Percentiles rank a stretch among this genome's conserved stretches.
These are phyloP conservation scores for Melipona bicolor DNA, from an alignment of 2,888 invertebrate species.

Conservation along the genomic window DNA sequence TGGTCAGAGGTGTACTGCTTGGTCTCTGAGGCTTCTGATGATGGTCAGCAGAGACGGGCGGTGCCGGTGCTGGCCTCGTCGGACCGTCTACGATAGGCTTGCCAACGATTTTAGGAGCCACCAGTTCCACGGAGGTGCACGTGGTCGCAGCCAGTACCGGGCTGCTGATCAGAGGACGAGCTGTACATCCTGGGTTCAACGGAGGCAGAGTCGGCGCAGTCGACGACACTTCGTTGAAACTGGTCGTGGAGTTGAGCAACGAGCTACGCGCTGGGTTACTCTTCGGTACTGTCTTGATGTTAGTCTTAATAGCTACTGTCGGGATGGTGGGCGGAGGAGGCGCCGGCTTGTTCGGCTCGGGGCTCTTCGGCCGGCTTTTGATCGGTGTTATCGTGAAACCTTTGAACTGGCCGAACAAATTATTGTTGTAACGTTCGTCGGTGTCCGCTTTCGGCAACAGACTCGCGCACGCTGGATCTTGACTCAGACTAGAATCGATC, in stretches of 20 bases:
- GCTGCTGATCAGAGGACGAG: constrained; percentile 92
- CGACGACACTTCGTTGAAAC: constrained; percentile 66
- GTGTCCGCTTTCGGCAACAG: constrained; percentile 79
- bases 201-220: constrained; percentile 88
- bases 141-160: constrained; percentile 93
- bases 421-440: constrained; percentile 85
- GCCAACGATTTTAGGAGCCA: constrained; percentile 86
- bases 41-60: constrained; percentile 76
- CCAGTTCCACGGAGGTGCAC: constrained; percentile 90
- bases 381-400: constrained; percentile 92
- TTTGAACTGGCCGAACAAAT: constrained; percentile 94
- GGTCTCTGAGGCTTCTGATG: constrained; percentile 71
- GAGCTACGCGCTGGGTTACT: constrained; percentile 70
- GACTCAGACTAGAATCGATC: constrained; percentile 81
- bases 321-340: constrained; percentile 88
- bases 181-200: constrained; percentile 87
- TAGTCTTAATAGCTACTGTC: constrained; percentile 80
- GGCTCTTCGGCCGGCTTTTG: constrained; percentile 83
- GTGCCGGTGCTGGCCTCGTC: constrained; percentile 86
- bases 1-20: constrained; percentile 75
- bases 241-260: constrained; percentile 43
- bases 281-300: constrained; percentile 74
- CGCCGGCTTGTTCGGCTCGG: constrained; percentile 86
- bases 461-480: constrained; percentile 82
- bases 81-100: constrained; percentile 87